Percentiles rank a stretch among this genome's conserved stretches.
Conservation (phyloP, 2,888 invertebrate species). For the Tromatobia lineatoria region DNA sequence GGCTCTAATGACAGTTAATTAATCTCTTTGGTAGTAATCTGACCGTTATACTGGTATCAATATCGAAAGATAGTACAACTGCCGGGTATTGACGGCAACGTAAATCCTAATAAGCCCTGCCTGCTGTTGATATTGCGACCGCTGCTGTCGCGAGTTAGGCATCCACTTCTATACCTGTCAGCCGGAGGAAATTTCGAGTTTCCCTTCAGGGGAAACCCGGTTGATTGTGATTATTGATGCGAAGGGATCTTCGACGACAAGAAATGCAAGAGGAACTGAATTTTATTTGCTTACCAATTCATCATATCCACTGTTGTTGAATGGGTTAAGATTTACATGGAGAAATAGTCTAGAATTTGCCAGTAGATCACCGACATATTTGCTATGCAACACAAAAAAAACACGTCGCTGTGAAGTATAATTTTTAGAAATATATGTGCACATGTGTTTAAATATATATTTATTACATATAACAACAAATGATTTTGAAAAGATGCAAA, state of each 20-base stretch:
- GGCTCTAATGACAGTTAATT: slow-evolving; percentile 32
- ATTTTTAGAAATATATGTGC: too few species aligned
- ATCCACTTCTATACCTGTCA: background rate
- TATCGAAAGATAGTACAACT: slow-evolving; percentile 23
- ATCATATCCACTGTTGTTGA: background rate
- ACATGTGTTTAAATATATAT: too few species aligned
- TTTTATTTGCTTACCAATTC: background rate
- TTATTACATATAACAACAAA: too few species aligned
- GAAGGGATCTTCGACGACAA: slow-evolving; percentile 47
- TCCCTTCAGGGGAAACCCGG: slow-evolving; percentile 33
- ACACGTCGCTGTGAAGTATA: too few species aligned
- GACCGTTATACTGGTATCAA: slow-evolving; percentile 40
- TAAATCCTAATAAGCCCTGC: slow-evolving; percentile 56
- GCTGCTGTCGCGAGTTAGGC: background rate
- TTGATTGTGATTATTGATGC: slow-evolving; percentile 54
- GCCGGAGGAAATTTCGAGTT: slow-evolving; percentile 49
- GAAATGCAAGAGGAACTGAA: background rate
- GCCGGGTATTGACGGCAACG: slow-evolving; percentile 32
- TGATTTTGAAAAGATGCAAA: too few species aligned
- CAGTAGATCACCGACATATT: too few species aligned
- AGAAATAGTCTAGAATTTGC: too few species aligned
- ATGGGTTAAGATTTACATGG: background rate
- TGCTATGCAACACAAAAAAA: too few species aligned
- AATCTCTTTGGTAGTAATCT: slow-evolving; percentile 37
- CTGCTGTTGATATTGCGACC: slow-evolving; percentile 23